A percentile compares a stretch with the other conserved stretches of the same genome.
Conservation (phyloP, 2,113 vertebrate species). For the Dasyurus viverrinus region DNA sequence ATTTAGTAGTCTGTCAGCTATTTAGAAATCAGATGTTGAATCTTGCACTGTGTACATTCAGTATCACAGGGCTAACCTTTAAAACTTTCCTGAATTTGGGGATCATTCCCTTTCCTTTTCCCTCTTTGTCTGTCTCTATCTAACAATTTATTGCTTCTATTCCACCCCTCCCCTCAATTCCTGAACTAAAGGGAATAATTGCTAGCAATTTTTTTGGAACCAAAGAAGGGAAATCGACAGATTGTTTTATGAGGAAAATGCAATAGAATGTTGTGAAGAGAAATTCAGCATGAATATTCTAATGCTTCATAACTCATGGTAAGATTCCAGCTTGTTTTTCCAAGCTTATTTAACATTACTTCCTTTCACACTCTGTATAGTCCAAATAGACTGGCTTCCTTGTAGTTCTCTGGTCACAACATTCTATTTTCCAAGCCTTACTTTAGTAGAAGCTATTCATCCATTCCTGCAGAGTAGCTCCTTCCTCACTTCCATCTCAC, state of each 20-base stretch:
- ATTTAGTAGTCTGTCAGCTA: background rate
- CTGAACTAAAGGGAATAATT: background rate
- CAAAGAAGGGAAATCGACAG: background rate
- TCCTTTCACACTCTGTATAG: background rate
- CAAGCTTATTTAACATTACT: background rate
- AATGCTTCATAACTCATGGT: background rate
- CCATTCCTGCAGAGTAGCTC: background rate
- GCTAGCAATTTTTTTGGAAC: background rate
- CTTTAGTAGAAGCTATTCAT: background rate
- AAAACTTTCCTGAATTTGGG: background rate
- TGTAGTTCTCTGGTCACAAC: background rate
- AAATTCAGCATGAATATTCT: slow-evolving; percentile 1
- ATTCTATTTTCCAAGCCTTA: background rate
- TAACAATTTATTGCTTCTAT: background rate
- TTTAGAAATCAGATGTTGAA: background rate
- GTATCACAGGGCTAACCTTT: background rate
- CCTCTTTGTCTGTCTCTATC: background rate
- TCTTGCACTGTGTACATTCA: background rate
- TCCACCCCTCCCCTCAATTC: too few relatives aligned
- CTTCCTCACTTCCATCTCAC: background rate
- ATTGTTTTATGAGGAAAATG: background rate
- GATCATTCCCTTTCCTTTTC: too few relatives aligned
- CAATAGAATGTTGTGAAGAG: background rate
- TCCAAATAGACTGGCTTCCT: background rate
- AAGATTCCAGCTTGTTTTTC: background rate